Base-by-base conservation (phyloP, 2,888 invertebrate genomes). In the Amorpha juglandis region DNA sequence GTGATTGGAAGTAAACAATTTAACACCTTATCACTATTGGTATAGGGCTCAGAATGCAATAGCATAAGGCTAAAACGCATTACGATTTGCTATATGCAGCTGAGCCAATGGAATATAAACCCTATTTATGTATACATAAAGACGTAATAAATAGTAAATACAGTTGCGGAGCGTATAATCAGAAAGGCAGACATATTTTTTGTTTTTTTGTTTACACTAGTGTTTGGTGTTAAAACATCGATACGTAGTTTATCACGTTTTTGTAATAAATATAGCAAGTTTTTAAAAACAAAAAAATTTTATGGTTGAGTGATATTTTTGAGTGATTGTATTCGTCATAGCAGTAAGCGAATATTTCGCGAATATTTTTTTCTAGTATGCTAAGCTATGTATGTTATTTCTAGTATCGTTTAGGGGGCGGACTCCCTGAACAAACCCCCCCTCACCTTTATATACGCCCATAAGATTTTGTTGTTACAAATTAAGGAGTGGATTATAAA, bases 171-270 rank as follows among this genome's bases (percentile, higher is more conserved):
- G 38, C 47, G 53, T 63, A 66, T 69, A 71, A 69, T 70, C 67
- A 72, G 76, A 78, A 76, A 77, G 84, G 86, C 86, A 77, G 90
- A 88, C 90, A 89, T 90, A 83, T 88, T 84, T 78, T 77, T 82
- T 81, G 85, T 86, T 87, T 87, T n/a, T 87, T 80, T 76, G 65
- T 68, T 75, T 73, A 79, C 73, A 77, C 52, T 74, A 81, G 73
- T 72, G 77, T 35, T 73, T 71, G 68, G 68, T 47, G 63, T 19
- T 58, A 6, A 48, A 6, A 65, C 72, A 74, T 81, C 81, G 80
- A 84, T 80, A 58, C 19, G 19, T 55, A 16, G 38, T 58, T 58
- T 58, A 58, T 58, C 58, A 21, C 8, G 27, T 52, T 19, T 52
- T 52, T 27, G 12, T 12, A 11, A 51, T 2, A 12, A 38, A 38